Base-by-base conservation (phyloP, 2,113 vertebrate species). In the Grantiella picta region DNA sequence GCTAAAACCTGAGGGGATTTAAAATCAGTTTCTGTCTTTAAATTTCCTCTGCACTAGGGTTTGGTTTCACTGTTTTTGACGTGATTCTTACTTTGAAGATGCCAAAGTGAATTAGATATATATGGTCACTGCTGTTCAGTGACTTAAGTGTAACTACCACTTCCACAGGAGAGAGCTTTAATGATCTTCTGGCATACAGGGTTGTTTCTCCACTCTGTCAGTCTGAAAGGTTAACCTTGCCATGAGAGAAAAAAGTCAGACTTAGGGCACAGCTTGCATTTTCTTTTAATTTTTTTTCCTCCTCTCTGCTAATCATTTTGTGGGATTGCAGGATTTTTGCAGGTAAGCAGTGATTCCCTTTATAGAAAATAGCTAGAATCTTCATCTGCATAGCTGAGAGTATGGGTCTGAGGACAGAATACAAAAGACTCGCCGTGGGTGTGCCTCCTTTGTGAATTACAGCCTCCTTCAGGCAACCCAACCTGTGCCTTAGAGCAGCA, bases 281-380 rank as follows among this genome's bases (percentile, higher is more conserved):
- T 79, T 38, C 25, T 59, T 53, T 9, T 28, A 36, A 17, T 35
- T 2, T 29, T 23, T 12, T 35, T 52, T 16, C 5, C 18, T 54
- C 22, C 9, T 24, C 29, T 25, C 23, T 15, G 0, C 14, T 73
- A 13, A 45, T 6, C 0, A 0, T 65, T 63, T 60, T 50, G 14
- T 83, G 44, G 3, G 7, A 21, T 53, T 86, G 38, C 1, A 3
- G 12, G 17, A n/a, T 61, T 88, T 90, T 91, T 86, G 57, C 49
- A 76, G 57, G 20, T 63, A 57, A 79, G 13, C 25, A 45, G 25
- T n/a, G 15, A 45, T 57, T 71, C 20, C 10, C 6, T 63, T 63
- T 31, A 22, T 29, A 68, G 38, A 44, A 82, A 79, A 40, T 28
- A 86, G 6, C 19, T 90, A 18, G 15, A 56, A 18, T 53, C 78